Conservation (phyloP, 2,113 vertebrate species). For the Strigops habroptila region DNA sequence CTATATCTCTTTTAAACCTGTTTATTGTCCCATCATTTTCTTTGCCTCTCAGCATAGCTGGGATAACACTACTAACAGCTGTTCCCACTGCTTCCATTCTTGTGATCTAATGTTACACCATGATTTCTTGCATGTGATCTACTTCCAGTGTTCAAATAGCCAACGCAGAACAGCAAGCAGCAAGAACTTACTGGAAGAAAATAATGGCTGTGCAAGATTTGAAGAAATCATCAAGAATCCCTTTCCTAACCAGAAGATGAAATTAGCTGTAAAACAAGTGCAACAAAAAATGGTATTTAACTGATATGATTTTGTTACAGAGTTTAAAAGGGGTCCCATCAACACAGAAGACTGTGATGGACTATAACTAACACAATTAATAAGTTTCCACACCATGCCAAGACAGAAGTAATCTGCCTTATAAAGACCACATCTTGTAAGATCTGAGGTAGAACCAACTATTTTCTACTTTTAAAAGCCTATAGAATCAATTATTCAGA, state of each 20-base stretch:
- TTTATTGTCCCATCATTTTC: neutral
- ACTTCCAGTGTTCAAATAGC: neutral
- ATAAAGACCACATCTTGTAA: neutral
- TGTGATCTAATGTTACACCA: neutral
- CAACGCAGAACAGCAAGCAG: neutral
- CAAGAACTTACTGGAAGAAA: neutral
- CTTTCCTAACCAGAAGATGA: neutral
- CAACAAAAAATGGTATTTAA: neutral
- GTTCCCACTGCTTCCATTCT: neutral
- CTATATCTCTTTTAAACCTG: neutral
- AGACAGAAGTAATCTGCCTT: neutral
- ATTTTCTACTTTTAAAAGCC: neutral
- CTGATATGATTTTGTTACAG: accelerated
- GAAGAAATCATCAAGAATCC: neutral
- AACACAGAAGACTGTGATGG: neutral
- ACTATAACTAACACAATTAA: neutral
- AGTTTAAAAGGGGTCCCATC: neutral
- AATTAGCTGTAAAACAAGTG: neutral
- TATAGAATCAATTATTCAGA: neutral
- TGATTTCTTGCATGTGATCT: neutral
- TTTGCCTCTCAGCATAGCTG: neutral
- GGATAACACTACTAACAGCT: neutral
- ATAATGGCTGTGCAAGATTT: neutral
- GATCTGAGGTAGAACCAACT: neutral
- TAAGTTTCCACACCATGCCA: neutral